Evolutionary conservation across 2,888 invertebrate genomes (phyloP), one percentile per base, ranked within the genome.

Genomic region (Operophtera brumata): DNA sequence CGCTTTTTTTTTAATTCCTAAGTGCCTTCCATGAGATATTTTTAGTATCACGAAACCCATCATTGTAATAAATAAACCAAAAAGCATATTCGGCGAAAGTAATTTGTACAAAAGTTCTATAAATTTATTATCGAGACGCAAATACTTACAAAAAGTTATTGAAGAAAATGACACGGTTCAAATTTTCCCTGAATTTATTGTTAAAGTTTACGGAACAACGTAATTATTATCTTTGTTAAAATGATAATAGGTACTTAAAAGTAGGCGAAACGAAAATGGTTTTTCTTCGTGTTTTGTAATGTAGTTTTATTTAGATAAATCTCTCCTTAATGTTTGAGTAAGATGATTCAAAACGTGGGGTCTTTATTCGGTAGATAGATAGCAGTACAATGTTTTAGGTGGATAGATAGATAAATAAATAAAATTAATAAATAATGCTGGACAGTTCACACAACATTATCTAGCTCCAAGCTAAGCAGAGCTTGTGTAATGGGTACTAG

Each of bases 201-300:
- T 48, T 39, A 52, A 59, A 59, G 55, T 59, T 59, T 37, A 52
- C 26, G 59, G 52, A 54, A 59, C 52, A 59, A 59, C 55, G 59
- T 59, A 59, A 59, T 59, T 59, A 59, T 59, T 59, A 55, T 59
- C 49, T 49, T 52, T 55, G 55, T 52, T 52, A 55, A 55, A 52
- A 59, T 59, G 52, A 52, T 48, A 54, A 54, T 54, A 52, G 57
- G 52, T 57, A 53, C 57, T 57, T 57, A 57, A 57, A 52, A 57
- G 57, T 57, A 52, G 52, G 49, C 57, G 57, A 53, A 52, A 57
- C 20, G 52, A 57, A 48, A 52, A 57, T 57, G 52, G 45, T 57
- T 57, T 57, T 49, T 52, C 57, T 53, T 57, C 48, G 25, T 49
- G 56, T 52, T 56, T 47, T 48, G 41, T 43, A 30, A 54, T 40